Evolutionary conservation across 1,140 invertebrate species (phyloP).

Genomic region (Glomeris maerens): DNA sequence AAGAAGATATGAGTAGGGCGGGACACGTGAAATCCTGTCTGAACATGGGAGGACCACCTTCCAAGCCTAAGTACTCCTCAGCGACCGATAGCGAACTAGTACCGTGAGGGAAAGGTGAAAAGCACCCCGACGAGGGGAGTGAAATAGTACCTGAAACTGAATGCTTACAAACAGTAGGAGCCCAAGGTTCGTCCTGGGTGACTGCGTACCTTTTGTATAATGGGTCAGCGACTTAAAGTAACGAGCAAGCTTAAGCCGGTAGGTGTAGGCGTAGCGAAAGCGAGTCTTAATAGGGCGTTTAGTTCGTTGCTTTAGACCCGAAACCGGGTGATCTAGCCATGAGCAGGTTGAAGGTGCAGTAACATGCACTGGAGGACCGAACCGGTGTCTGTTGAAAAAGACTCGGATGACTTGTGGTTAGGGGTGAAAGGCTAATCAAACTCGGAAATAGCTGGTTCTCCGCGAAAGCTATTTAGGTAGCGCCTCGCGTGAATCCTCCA

Average conservation of each 20-base stretch:
- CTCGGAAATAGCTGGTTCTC: conserved; percentile 29
- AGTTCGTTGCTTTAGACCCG: conserved; percentile 26
- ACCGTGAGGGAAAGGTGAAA: no score
- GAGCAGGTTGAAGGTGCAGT: conserved; percentile 25
- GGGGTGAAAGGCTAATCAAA: conserved; percentile 29
- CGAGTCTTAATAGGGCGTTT: conserved; percentile 29
- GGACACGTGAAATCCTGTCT: no score
- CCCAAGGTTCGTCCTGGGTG: no score
- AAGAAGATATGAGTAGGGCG: no score
- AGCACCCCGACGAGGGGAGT: no score
- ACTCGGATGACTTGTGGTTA: conserved; percentile 25
- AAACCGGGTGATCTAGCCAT: conserved; percentile 28
- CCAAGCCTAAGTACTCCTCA: no score
- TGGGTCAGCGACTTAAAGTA: conserved; percentile 27
- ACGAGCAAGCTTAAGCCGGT: conserved; percentile 24
- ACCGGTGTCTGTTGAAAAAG: conserved; percentile 23
- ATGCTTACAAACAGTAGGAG: no score
- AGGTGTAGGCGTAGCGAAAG: conserved; percentile 25
- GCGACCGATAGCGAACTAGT: no score
- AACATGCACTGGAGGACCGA: conserved; percentile 26
- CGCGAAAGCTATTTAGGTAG: conserved; percentile 28
- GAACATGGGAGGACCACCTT: no score
- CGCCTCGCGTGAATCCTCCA: conserved; percentile 15
- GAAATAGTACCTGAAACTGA: no score
- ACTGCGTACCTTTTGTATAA: conserved; percentile 30